phyloP scores from a whole-genome alignment of 2,113 vertebrate genomes.

The Gallinago paraguaiae region DNA sequence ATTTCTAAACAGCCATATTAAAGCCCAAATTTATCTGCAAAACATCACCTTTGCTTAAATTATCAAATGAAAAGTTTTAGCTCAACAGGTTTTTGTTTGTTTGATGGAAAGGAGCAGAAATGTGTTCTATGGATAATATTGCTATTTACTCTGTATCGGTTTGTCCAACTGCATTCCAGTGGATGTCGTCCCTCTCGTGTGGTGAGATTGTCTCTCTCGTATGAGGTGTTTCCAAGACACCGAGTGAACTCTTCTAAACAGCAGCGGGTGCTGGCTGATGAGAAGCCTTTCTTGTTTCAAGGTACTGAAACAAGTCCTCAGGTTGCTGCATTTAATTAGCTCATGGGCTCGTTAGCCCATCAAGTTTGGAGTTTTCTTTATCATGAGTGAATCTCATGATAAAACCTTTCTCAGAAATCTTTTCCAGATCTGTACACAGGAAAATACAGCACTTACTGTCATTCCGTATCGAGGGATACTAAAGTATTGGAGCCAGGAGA shows the following conservation, averaged over 20 bases:
- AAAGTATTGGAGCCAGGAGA: constrained; percentile 89
- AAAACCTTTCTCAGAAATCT: not conserved
- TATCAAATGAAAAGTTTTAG: not conserved
- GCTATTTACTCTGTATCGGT: not conserved
- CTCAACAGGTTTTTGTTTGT: not conserved
- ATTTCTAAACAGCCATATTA: not conserved
- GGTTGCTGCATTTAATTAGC: not conserved
- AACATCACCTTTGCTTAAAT: not conserved
- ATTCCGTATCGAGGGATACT: constrained; percentile 89
- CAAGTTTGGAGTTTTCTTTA: not conserved
- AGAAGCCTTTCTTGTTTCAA: not conserved
- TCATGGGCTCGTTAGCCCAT: not conserved
- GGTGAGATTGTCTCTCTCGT: not conserved
- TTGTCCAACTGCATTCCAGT: not conserved
- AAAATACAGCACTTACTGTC: constrained; percentile 74
- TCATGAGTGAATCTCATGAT: not conserved
- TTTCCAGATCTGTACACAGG: not conserved
- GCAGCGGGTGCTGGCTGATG: not conserved
- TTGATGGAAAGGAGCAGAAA: not conserved
- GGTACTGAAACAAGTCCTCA: not conserved
- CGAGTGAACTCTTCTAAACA: not conserved
- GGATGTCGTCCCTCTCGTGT: too few relatives aligned
- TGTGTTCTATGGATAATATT: not conserved
- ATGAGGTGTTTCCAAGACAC: not conserved
- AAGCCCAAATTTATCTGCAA: not conserved